Conservation (phyloP, 2,888 invertebrate genomes). For the Folsomia candida region DNA sequence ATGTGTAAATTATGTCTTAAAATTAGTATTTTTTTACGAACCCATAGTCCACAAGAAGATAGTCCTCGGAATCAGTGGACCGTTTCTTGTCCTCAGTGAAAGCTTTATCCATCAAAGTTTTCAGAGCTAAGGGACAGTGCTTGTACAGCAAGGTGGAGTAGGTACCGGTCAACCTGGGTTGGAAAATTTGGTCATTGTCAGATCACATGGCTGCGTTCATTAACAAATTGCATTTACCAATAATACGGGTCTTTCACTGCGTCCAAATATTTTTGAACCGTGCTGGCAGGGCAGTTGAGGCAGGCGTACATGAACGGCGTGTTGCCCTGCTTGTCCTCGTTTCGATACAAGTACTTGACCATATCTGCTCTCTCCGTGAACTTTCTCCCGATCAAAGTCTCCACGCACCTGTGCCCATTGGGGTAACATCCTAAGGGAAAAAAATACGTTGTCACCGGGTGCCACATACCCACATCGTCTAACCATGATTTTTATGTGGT, state of each 20-base stretch:
- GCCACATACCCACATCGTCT: too few species aligned
- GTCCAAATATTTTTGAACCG: constrained; percentile 23
- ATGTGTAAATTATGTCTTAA: background rate
- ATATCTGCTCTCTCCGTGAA: constrained; percentile 14
- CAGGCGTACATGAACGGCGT: constrained; percentile 25
- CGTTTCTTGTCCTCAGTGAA: constrained; percentile 24
- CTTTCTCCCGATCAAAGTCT: constrained; percentile 19
- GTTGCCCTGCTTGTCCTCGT: constrained; percentile 19
- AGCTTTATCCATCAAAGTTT: constrained; percentile 27
- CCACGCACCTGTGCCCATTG: constrained; percentile 31
- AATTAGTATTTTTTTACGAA: background rate
- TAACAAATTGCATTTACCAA: too few species aligned
- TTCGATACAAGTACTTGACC: constrained; percentile 25
- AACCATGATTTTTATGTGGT: too few species aligned
- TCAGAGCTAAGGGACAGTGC: constrained; percentile 24
- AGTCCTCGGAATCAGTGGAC: constrained; percentile 21
- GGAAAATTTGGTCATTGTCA: too few species aligned
- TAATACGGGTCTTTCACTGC: constrained; percentile 21
- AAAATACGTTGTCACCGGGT: too few species aligned
- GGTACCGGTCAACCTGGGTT: constrained; percentile 27
- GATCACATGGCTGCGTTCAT: too few species aligned
- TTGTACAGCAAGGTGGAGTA: constrained; percentile 24
- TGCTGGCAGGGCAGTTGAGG: constrained; percentile 22
- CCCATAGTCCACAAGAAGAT: constrained; percentile 33
- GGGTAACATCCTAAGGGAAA: constrained; percentile 32